These are phyloP conservation scores for Acipenser transmontanus DNA, from an alignment of 2,797 vertebrate species.

Conservation along the genomic window DNA sequence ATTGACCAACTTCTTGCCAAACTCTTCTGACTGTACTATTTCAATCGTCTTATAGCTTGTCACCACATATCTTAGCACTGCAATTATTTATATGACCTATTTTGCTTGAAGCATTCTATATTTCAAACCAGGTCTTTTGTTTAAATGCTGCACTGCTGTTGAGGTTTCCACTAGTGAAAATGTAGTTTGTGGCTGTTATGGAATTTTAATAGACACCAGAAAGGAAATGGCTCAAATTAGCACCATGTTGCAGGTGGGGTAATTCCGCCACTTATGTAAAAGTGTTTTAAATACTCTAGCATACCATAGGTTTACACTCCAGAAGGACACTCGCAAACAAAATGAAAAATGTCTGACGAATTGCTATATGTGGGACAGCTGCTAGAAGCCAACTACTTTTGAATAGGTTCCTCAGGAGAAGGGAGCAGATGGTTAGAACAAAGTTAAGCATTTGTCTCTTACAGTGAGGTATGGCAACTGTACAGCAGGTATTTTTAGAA, in stretches of 20 bases:
- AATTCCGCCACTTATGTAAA: background rate
- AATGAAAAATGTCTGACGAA: background rate
- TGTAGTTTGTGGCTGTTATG: background rate
- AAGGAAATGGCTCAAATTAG: constrained; percentile 1
- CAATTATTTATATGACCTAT: no score
- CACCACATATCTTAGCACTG: no score
- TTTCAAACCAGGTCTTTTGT: no score
- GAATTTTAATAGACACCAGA: background rate
- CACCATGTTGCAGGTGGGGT: background rate
- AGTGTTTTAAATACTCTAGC: background rate
- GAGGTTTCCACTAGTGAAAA: background rate
- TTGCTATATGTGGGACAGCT: background rate
- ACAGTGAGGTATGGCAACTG: no score
- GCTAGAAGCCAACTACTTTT: background rate
- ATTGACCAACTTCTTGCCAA: no score
- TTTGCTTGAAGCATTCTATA: no score
- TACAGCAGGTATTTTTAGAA: no score
- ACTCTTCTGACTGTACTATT: no score
- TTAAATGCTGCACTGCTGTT: background rate
- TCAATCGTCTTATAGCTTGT: no score
- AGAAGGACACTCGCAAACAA: background rate
- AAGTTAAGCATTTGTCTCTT: no score
- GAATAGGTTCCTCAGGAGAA: no score
- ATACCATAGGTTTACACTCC: background rate
- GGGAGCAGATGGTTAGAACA: no score